Conservation (phyloP, 2,113 vertebrate genomes). For the Myrmecophaga tridactyla region DNA sequence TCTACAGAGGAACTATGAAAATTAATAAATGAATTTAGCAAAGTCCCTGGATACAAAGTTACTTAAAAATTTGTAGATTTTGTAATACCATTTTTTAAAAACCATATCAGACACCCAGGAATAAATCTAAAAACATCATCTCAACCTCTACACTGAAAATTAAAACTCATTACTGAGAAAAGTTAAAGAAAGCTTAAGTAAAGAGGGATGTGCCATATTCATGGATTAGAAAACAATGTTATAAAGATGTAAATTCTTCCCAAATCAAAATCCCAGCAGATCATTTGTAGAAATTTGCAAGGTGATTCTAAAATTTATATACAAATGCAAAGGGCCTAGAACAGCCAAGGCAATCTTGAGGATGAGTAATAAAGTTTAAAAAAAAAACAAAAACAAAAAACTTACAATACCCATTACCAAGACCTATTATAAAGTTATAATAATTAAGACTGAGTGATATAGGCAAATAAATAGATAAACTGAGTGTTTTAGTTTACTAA, state of each 20-base stretch:
- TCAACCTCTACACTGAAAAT: neutral
- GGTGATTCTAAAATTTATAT: neutral
- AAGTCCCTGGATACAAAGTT: neutral
- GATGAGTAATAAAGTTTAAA: neutral
- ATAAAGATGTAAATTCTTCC: neutral
- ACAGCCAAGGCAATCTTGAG: neutral
- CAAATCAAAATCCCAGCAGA: neutral
- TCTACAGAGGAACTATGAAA: neutral
- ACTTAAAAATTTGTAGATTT: neutral
- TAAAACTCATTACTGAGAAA: neutral
- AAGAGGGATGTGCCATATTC: neutral
- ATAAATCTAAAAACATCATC: neutral
- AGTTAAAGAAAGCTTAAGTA: neutral
- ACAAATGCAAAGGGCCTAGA: constrained; percentile 2
- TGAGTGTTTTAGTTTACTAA: no score
- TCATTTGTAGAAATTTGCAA: neutral
- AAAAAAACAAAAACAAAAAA: neutral
- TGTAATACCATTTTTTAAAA: neutral
- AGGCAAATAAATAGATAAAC: no score
- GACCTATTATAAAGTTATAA: neutral
- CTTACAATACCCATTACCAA: neutral
- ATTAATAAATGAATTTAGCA: neutral
- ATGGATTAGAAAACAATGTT: constrained; percentile 6
- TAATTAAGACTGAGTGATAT: neutral
- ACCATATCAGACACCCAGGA: neutral